Evolutionary conservation across 2,113 vertebrate species (phyloP).

Genomic region (Stigmatopora argus): DNA sequence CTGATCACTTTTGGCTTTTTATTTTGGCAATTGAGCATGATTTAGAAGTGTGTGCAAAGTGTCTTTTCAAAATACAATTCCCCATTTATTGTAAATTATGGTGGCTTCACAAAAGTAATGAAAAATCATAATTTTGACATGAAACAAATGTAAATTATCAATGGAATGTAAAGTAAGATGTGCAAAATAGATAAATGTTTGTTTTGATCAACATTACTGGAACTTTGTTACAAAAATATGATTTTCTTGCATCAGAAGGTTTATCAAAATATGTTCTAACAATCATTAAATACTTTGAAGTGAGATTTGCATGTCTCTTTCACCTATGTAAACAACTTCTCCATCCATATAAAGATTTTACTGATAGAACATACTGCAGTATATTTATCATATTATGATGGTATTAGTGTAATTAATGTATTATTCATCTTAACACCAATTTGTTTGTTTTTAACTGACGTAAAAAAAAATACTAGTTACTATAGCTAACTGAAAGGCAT

Average conservation of each 20-base stretch:
- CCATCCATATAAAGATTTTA: neutral
- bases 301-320: neutral
- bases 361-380: neutral
- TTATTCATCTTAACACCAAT: neutral
- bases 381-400: neutral
- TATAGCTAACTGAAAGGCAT: conserved; percentile 18
- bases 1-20: neutral
- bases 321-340: neutral
- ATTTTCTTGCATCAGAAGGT: neutral
- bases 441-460: neutral
- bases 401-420: neutral
- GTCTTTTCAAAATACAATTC: neutral
- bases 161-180: conserved; percentile 1
- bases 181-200: neutral
- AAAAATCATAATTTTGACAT: neutral
- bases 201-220: neutral
- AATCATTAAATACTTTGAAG: neutral
- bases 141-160: no score
- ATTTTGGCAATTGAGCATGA: neutral
- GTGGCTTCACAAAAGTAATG: neutral
- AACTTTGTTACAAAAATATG: neutral
- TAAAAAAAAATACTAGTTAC: no score
- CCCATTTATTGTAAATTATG: neutral
- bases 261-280: neutral
- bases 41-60: neutral